Evolutionary conservation across 2,888 invertebrate genomes (phyloP), one percentile per base, ranked within the genome.

Genomic region (Agonum fuliginosum): DNA sequence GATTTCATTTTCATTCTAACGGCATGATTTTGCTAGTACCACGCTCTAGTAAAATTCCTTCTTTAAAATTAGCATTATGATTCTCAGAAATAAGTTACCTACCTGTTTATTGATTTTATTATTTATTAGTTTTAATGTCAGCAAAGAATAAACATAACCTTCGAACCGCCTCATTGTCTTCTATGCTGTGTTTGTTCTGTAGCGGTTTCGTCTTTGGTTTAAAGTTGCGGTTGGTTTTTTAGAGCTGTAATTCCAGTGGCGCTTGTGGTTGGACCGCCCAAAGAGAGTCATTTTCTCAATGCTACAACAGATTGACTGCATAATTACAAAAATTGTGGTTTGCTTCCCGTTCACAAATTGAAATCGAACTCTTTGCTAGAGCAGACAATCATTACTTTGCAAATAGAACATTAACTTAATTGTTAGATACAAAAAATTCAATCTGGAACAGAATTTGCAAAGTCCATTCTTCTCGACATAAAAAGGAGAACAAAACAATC

Each of bases 181-280:
- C 30, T 30, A 30, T 30, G 30, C 30, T 30, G 27, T 62, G 58
- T 62, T 62, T 62, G 58, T 27, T 62, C 19, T 20, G 48, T 10
- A 22, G 54, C 12, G 20, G 10, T 10, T 62, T 62, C 34, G 17
- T 62, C n/a, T 62, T 30, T n/a, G 30, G 6, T 17, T 46, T 46
- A 30, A 24, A 10, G 8, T 69, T 41, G 43, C 41, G 43, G 43
- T 69, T 69, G 24, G 69, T 46, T 69, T 69, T 27, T 69, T 69
- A 69, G 43, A 34, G 14, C 43, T 69, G 69, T 69, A 69, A 43
- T 69, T 67, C 67, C 67, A 67, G 69, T 69, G 69, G 69, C 69
- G 43, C 41, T 69, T 69, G 69, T 22, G 69, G 69, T 69, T 22
- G 34, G 69, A 43, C 69, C 69, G 69, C 69, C 43, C 69, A 69